Percentiles rank a stretch among this genome's conserved stretches.
These are phyloP conservation scores for Eilema griseolum DNA, from an alignment of 2,888 invertebrate species.

Conservation along the genomic window DNA sequence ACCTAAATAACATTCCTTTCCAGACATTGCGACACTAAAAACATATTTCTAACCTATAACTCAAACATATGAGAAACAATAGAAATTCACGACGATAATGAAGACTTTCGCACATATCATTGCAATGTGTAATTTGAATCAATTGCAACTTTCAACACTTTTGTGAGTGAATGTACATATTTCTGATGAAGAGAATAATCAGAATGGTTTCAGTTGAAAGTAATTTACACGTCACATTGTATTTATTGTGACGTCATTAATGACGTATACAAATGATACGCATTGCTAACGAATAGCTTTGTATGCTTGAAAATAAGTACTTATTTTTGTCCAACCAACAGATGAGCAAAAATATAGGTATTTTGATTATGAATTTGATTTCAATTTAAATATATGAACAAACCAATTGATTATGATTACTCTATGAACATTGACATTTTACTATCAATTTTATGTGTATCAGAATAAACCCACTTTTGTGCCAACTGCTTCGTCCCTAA, in stretches of 20 bases:
- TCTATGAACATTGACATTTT: no score
- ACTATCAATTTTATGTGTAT: no score
- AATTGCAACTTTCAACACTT: slow-evolving; percentile 10
- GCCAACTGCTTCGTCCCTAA: no score
- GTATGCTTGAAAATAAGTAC: not conserved
- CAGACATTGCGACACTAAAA: no score
- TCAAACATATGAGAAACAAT: no score
- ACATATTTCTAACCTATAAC: no score
- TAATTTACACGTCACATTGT: slow-evolving; percentile 19
- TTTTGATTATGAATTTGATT: no score
- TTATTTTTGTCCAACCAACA: not conserved
- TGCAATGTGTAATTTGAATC: not conserved
- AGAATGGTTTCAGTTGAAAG: slow-evolving; percentile 21
- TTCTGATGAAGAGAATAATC: slow-evolving; percentile 28
- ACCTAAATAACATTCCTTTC: no score
- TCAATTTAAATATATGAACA: not conserved
- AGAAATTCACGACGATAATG: not conserved
- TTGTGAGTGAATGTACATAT: slow-evolving; percentile 18
- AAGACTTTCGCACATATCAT: not conserved
- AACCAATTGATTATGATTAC: no score
- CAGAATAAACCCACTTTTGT: no score
- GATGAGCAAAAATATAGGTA: not conserved
- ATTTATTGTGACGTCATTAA: slow-evolving; percentile 13
- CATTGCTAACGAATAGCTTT: not conserved
- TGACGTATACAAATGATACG: slow-evolving; percentile 5